Base-by-base conservation (phyloP, 2,113 vertebrate genomes). In the Phaethornis superciliosus region DNA sequence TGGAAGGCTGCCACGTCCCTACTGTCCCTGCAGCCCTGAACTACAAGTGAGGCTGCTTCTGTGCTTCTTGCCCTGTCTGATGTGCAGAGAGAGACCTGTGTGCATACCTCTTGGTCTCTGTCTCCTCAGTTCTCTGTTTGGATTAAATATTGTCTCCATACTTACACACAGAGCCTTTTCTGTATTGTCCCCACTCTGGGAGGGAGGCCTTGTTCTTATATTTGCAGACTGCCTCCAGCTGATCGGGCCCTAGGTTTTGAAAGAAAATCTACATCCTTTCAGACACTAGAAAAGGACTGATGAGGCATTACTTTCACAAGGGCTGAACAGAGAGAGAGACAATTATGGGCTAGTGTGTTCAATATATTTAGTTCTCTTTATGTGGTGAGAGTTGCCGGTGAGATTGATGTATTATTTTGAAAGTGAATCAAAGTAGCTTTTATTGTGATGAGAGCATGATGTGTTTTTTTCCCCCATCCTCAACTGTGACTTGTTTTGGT, bases 371-470 rank as follows among this genome's bases (percentile, higher is more conserved):
- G 87, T 91, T 94, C 65, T 83, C 55, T 72, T 86, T 95, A 64
- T 94, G 86, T 94, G 93, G 85, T 74, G 85, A 70, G 80, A 90
- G 87, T 93, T 89, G 85, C 95, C 93, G 96, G 87, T 95, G 90
- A 94, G 94, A 94, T 91, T 88, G 87, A 88, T 96, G 87, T 95
- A 85, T 95, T 96, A 85, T 96, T 97, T 94, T 93, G 82, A 93
- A 96, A 96, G 70, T 97, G 91, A 89, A 96, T 95, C 94, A 74
- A 92, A 96, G 37, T 96, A 95, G 81, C 79, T 94, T 96, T 96
- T 97, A 85, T 87, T 95, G 95, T 97, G 78, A 89, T 67, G 94
- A 97, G 81, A 96, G 94, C 80, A 59, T 90, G 75, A 93, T 82
- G 75, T 95, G 88, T 60, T 94, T 87, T 96, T 60, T 22, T 12